Evolutionary conservation across 2,113 vertebrate genomes (phyloP).

Genomic region (Chaenocephalus aceratus): DNA sequence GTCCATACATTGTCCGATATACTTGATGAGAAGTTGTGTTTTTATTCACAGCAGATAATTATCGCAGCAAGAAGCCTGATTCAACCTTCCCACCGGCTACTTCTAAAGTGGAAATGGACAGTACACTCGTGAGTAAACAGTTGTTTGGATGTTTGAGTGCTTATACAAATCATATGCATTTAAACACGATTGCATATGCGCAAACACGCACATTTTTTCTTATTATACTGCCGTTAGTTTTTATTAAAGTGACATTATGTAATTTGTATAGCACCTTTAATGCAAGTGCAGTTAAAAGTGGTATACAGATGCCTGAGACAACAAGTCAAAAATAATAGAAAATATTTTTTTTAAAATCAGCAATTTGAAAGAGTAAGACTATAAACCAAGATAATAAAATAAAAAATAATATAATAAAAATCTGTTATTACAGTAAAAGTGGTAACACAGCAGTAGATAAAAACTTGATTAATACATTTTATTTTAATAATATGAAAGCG

Average conservation of each 20-base stretch:
- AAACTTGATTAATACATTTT: no score
- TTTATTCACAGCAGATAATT: slow-evolving; percentile 57
- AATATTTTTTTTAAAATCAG: no score
- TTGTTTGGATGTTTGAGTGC: background rate
- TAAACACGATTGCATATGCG: background rate
- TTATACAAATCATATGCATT: background rate
- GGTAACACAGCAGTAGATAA: no score
- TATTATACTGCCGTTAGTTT: slow-evolving; percentile 16
- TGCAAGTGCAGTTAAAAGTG: no score
- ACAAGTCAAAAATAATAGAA: no score
- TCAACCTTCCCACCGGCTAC: slow-evolving; percentile 5
- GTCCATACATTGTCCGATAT: slow-evolving; percentile 54
- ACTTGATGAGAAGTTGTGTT: slow-evolving; percentile 49
- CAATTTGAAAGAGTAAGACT: no score
- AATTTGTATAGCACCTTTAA: no score
- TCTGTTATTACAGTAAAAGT: no score
- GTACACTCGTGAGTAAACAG: background rate
- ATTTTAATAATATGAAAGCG: no score
- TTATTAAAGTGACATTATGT: background rate
- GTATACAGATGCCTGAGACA: no score
- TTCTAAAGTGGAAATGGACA: background rate
- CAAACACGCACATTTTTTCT: slow-evolving; percentile 4
- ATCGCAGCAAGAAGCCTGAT: slow-evolving; percentile 6
- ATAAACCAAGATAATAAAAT: no score
- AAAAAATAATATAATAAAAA: no score